Evolutionary conservation across 2,113 vertebrate genomes (phyloP).

Genomic region (Cathartes aura): DNA sequence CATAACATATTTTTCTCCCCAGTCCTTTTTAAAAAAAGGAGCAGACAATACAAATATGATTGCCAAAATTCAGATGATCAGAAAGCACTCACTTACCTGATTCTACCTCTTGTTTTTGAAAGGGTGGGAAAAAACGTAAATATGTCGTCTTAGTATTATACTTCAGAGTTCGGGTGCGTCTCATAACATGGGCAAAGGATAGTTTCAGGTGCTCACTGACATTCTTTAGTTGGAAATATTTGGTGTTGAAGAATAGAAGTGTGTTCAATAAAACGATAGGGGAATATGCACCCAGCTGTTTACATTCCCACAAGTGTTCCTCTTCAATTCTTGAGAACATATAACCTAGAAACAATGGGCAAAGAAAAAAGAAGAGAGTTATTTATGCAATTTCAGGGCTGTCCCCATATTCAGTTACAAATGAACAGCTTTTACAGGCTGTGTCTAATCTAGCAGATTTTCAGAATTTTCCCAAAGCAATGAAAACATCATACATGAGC

Average conservation of each 20-base stretch:
- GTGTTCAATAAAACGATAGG: conserved; percentile 97
- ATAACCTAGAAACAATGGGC: conserved; percentile 78
- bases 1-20: background rate
- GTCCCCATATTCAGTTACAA: background rate
- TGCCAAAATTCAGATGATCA: background rate
- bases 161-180: conserved; percentile 86
- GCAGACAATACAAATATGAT: background rate
- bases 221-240: conserved; percentile 92
- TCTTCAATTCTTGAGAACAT: conserved; percentile 95
- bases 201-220: conserved; percentile 92
- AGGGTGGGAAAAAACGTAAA: conserved; percentile 92
- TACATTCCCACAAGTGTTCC: conserved; percentile 96
- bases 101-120: conserved; percentile 80
- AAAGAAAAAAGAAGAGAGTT: background rate
- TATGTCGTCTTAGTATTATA: conserved; percentile 90
- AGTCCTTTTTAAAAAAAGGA: background rate
- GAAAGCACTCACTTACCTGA: conserved; percentile 65
- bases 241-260: conserved; percentile 97
- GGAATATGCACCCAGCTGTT: conserved; percentile 96
- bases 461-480: background rate
- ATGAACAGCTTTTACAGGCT: background rate
- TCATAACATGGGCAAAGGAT: conserved; percentile 94
- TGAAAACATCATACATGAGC: background rate
- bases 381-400: background rate
- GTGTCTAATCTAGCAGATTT: background rate